Percentiles rank a stretch among this genome's conserved stretches.
Evolutionary conservation across 2,113 vertebrate species (phyloP).

Genomic region (Tonatia bakeri): DNA sequence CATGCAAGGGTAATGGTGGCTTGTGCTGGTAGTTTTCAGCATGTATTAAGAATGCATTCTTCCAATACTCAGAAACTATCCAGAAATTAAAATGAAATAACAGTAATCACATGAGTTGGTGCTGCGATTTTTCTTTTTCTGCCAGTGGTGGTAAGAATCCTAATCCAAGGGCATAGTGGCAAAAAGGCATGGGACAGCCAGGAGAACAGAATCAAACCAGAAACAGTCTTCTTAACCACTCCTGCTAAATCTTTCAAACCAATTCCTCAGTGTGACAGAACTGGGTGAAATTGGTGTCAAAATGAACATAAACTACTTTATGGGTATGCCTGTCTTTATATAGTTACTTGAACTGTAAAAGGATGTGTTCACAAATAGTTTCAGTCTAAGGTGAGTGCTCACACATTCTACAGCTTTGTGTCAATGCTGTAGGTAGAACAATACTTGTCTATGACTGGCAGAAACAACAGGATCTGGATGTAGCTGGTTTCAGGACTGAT

Average conservation of each 20-base stretch:
- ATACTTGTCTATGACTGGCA: background rate
- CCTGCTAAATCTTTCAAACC: background rate
- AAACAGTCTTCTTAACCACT: background rate
- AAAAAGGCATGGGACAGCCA: background rate
- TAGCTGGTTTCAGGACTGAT: background rate
- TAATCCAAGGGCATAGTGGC: background rate
- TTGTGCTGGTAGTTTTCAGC: background rate
- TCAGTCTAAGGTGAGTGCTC: background rate
- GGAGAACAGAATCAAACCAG: background rate
- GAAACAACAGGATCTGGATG: background rate
- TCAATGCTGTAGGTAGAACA: background rate
- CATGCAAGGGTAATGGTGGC: background rate
- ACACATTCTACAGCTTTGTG: background rate
- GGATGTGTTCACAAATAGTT: background rate
- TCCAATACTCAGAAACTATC: background rate
- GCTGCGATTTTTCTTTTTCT: background rate
- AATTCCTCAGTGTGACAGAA: background rate
- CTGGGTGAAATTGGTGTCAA: background rate
- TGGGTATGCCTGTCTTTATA: background rate
- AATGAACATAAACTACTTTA: background rate
- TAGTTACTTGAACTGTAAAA: background rate
- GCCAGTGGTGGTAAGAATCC: background rate
- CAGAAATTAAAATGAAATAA: conserved; percentile 4
- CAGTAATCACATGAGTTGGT: background rate
- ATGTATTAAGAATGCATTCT: background rate